phyloP scores from a whole-genome alignment of 2,113 vertebrate genomes.

The Cygnus buccinator region DNA sequence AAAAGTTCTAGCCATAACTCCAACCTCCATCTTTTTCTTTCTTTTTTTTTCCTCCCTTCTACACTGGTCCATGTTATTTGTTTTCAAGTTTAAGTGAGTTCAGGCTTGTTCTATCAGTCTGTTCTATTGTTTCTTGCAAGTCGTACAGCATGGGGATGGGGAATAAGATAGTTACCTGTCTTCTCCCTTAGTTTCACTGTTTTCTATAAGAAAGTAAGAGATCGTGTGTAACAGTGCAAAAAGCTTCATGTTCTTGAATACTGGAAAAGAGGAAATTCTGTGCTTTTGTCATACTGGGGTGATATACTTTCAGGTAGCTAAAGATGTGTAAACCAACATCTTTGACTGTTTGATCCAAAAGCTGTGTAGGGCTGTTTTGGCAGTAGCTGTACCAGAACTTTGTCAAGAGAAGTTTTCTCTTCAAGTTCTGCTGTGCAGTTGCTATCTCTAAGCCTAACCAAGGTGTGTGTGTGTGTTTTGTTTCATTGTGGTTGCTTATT shows the following conservation, averaged over 20 bases:
- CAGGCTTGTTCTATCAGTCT: background rate
- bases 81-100: background rate
- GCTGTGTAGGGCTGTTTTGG: background rate
- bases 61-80: background rate
- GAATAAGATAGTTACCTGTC: background rate
- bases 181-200: background rate
- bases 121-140: background rate
- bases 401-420: background rate
- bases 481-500: background rate
- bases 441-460: background rate
- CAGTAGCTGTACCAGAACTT: background rate
- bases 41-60: background rate
- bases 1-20: background rate
- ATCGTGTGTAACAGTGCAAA: background rate
- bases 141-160: background rate
- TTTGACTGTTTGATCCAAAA: background rate
- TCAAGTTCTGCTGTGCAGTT: background rate
- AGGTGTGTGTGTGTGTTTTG: background rate
- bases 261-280: background rate
- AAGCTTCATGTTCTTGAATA: background rate
- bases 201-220: background rate
- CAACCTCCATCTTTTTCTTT: background rate
- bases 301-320: background rate
- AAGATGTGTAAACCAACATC: fast-evolving
- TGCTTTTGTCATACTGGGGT: background rate